Evolutionary conservation across 2,113 vertebrate genomes (phyloP).

Genomic region (Okapia johnstoni): DNA sequence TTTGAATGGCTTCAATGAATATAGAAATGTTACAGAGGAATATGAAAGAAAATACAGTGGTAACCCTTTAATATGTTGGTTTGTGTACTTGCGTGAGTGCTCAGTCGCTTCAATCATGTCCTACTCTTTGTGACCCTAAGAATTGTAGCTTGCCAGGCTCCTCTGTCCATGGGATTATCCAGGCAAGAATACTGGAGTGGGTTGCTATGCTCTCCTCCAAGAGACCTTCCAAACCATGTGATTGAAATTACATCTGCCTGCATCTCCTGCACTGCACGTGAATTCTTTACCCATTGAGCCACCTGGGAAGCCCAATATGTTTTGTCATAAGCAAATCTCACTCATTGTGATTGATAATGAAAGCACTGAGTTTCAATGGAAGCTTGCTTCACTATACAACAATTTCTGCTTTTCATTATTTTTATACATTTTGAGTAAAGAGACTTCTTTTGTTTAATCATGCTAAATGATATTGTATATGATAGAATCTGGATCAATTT

Average conservation of each 20-base stretch:
- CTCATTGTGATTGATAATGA: background rate
- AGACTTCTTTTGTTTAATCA: background rate
- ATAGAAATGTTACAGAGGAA: background rate
- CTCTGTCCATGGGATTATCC: background rate
- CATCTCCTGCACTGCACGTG: background rate
- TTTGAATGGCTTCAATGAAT: background rate
- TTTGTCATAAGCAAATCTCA: background rate
- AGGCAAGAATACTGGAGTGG: background rate
- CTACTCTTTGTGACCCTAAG: background rate
- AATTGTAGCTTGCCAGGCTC: background rate
- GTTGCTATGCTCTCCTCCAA: background rate
- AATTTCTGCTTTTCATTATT: background rate
- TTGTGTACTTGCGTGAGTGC: rapidly evolving
- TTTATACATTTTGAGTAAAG: background rate
- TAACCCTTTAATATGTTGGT: background rate
- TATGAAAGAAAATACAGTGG: background rate
- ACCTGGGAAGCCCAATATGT: background rate
- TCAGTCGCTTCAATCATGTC: background rate
- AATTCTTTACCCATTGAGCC: background rate
- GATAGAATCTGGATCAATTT: background rate
- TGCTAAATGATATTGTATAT: background rate
- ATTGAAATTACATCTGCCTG: background rate
- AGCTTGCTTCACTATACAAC: background rate
- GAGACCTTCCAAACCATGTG: background rate
- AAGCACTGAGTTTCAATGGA: background rate